Conservation (phyloP, 64 coral and sea anemone species). For the Pocillopora verrucosa region DNA sequence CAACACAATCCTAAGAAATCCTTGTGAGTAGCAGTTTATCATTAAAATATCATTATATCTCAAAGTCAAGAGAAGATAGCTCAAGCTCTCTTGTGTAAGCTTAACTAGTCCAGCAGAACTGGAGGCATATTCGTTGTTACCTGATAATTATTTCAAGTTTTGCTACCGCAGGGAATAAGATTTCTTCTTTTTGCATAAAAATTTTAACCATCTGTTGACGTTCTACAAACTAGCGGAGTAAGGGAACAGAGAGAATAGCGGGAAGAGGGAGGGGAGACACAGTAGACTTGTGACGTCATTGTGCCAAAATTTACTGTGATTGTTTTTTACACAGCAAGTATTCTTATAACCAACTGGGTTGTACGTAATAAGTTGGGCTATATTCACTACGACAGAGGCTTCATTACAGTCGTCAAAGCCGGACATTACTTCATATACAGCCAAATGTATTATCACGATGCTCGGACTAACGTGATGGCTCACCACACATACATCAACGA, state of each 20-base stretch:
- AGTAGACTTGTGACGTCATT: background rate
- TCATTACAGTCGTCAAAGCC: slow-evolving; percentile 34
- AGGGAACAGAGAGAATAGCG: background rate
- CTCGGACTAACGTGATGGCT: slow-evolving; percentile 12
- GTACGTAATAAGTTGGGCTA: slow-evolving; percentile 37
- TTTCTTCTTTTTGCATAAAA: no score
- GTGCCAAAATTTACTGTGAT: background rate
- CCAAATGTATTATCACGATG: slow-evolving; percentile 85
- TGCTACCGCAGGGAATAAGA: no score
- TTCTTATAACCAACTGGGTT: slow-evolving; percentile 36
- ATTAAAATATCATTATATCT: background rate
- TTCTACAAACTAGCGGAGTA: no score
- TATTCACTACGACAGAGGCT: slow-evolving; percentile 47
- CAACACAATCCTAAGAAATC: background rate
- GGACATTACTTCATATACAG: slow-evolving; percentile 84
- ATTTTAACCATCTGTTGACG: no score
- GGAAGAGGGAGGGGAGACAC: background rate
- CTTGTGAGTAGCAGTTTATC: background rate
- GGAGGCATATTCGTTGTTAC: no score
- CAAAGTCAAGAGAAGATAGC: background rate
- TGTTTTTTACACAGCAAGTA: slow-evolving; percentile 28
- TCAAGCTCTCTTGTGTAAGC: no score
- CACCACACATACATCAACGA: slow-evolving; percentile 78
- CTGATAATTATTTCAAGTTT: no score
- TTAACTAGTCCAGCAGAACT: no score